These are phyloP conservation scores for Augochlorella aurata DNA, from an alignment of 2,888 invertebrate genomes.

Conservation along the genomic window DNA sequence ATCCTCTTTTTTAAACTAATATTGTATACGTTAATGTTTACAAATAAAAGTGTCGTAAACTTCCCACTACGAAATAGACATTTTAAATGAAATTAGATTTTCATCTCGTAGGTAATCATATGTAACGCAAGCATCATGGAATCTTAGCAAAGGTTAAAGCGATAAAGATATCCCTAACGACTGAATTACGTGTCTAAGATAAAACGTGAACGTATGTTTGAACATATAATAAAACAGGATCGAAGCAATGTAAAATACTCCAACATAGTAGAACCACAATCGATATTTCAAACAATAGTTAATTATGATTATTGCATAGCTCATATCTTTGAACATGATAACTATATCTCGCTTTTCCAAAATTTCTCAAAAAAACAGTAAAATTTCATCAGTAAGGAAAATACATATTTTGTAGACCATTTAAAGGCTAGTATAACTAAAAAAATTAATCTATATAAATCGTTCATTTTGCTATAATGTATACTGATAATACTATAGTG, in stretches of 20 bases:
- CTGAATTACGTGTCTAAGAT: not conserved
- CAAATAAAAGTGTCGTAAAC: not conserved
- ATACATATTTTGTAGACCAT: not conserved
- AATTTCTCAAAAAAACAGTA: not conserved
- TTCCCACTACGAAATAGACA: not conserved
- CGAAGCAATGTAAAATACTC: not conserved
- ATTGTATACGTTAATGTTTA: not conserved
- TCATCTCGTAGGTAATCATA: not conserved
- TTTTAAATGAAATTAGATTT: not conserved
- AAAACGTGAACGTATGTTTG: not conserved
- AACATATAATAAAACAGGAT: not conserved
- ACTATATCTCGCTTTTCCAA: not conserved
- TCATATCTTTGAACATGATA: not conserved
- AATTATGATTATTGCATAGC: not conserved
- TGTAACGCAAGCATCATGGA: not conserved
- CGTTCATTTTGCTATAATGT: not conserved
- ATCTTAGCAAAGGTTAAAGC: not conserved
- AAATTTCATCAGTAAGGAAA: not conserved
- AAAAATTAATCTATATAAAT: not conserved
- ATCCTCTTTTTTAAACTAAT: not conserved
- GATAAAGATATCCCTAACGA: not conserved
- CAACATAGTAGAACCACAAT: not conserved
- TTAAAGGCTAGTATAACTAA: slow-evolving; percentile 8
- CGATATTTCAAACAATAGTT: not conserved
- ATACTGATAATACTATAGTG: not conserved